These are phyloP conservation scores for Pleuronectes platessa DNA, from an alignment of 2,113 vertebrate species.

Conservation along the genomic window DNA sequence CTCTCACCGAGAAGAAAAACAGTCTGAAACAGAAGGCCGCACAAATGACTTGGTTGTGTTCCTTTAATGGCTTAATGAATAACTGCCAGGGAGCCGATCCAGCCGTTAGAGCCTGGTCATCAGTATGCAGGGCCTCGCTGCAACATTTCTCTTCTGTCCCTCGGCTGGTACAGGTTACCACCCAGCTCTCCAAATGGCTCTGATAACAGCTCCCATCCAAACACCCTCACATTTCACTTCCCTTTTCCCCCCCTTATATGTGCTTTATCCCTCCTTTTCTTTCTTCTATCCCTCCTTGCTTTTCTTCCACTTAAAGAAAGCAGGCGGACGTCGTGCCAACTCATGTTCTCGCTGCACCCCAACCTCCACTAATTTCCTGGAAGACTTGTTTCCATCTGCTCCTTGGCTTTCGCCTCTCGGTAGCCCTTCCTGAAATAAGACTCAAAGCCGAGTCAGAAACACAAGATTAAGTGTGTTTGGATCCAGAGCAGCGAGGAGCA, in stretches of 20 bases:
- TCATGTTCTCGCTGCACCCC: slow-evolving; percentile 25
- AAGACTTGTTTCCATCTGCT: slow-evolving; percentile 63
- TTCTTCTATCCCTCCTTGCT: neutral
- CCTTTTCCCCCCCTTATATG: slow-evolving; percentile 36
- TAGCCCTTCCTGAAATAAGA: slow-evolving; percentile 29
- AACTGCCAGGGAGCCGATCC: slow-evolving; percentile 63
- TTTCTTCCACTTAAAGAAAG: slow-evolving; percentile 38
- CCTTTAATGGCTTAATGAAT: slow-evolving; percentile 75
- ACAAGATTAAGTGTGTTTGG: slow-evolving; percentile 52
- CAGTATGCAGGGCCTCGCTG: slow-evolving; percentile 65
- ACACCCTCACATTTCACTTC: slow-evolving; percentile 25
- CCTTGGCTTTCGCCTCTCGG: slow-evolving; percentile 36
- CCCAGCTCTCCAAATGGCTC: slow-evolving; percentile 51
- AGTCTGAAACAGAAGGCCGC: slow-evolving; percentile 63
- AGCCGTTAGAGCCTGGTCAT: slow-evolving; percentile 67
- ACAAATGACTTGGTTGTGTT: slow-evolving; percentile 70
- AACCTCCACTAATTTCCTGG: slow-evolving; percentile 52
- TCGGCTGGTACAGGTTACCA: slow-evolving; percentile 35
- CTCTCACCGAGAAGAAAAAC: slow-evolving; percentile 58
- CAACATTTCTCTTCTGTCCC: slow-evolving; percentile 44
- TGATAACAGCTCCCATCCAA: slow-evolving; percentile 34
- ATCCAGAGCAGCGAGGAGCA: slow-evolving; percentile 26
- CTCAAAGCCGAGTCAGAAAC: slow-evolving; percentile 37
- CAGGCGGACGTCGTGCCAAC: slow-evolving; percentile 29
- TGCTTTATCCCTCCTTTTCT: slow-evolving; percentile 8